Percentiles rank a stretch among this genome's conserved stretches.
Evolutionary conservation across 2,113 vertebrate species (phyloP).

Genomic region (Athene noctua): DNA sequence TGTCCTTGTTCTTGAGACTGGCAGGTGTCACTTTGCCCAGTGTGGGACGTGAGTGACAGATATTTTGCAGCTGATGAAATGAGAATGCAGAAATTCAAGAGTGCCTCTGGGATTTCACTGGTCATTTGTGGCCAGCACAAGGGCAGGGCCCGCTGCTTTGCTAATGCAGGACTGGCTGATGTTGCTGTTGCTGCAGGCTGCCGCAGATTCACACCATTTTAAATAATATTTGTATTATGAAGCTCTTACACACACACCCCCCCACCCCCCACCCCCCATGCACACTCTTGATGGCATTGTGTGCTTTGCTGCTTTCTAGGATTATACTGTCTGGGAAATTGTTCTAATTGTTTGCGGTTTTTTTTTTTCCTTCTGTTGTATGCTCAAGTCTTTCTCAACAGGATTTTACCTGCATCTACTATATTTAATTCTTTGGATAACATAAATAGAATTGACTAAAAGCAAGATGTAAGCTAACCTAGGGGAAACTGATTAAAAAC

Average conservation of each 20-base stretch:
- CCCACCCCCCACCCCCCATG: neutral
- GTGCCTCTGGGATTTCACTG: conserved; percentile 92
- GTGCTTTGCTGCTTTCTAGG: conserved; percentile 8
- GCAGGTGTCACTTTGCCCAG: conserved; percentile 96
- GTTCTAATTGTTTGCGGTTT: conserved; percentile 33
- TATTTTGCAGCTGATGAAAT: conserved; percentile 89
- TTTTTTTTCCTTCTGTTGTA: conserved; percentile 1
- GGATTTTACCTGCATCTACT: conserved; percentile 59
- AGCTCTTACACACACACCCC: neutral
- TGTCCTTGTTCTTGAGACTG: conserved; percentile 94
- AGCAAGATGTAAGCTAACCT: neutral
- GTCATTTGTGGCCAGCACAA: conserved; percentile 92
- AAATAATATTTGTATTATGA: conserved; percentile 71
- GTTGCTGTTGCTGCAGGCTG: conserved; percentile 50
- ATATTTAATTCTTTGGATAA: conserved; percentile 8
- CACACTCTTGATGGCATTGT: conserved; percentile 40
- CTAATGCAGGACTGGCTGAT: conserved; percentile 65
- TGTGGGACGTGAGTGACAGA: conserved; percentile 84
- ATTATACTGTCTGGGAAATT: conserved; percentile 33
- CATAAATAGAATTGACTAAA: conserved; percentile 23
- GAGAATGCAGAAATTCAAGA: conserved; percentile 93
- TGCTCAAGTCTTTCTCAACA: conserved; percentile 39
- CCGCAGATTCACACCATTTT: conserved; percentile 50
- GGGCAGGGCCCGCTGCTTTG: conserved; percentile 83
- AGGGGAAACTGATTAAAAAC: conserved; percentile 3